phyloP scores from a whole-genome alignment of 1,140 invertebrate species.

The honey bee (Apis mellifera) region Amel_HAv3.1 CM009944.2:1498001-1498500 shows the following conservation, averaged over 20 bases:
- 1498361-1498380: not conserved
- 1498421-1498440: not conserved
- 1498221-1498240: not conserved
- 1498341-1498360: not conserved
- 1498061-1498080: not conserved
- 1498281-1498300: not conserved
- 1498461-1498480: slow-evolving; percentile 2
- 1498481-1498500: slow-evolving; percentile 42
- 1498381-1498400: not conserved
- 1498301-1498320: not conserved
- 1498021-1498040: not conserved
- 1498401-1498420: not conserved
- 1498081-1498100: not conserved
- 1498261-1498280: not conserved
- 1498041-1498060: not conserved
- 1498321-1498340: not conserved
- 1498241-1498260: not conserved
- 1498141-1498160: not conserved
- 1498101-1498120: not conserved
- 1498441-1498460: no score
- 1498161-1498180: not conserved
- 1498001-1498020: slow-evolving; percentile 1
- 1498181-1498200: not conserved
- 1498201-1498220: not conserved
- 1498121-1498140: not conserved